Conservation (phyloP, 2,113 vertebrate species). For the Azemiops feae region DNA sequence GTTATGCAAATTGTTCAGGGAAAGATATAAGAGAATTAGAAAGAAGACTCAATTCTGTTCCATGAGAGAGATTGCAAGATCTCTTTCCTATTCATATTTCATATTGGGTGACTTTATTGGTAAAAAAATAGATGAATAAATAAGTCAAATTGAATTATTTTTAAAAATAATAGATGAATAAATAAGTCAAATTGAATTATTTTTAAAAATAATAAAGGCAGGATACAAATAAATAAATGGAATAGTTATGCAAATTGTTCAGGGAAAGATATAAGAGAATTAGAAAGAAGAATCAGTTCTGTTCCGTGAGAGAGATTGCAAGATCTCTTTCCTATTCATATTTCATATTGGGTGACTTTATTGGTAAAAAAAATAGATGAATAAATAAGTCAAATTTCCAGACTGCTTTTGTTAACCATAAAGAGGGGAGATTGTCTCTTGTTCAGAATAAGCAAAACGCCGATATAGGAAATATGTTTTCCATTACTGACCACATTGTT, state of each 20-base stretch:
- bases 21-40: background rate
- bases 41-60: background rate
- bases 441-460: background rate
- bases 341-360: background rate
- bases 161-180: too few relatives aligned
- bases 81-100: background rate
- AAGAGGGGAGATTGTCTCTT: fast-evolving
- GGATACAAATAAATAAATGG: background rate
- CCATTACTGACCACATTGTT: background rate
- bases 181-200: too few relatives aligned
- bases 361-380: background rate
- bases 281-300: background rate
- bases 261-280: background rate
- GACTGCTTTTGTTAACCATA: background rate
- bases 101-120: background rate
- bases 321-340: background rate
- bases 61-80: background rate
- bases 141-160: too few relatives aligned
- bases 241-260: background rate
- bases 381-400: background rate
- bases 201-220: background rate
- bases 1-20: background rate
- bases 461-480: background rate
- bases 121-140: background rate
- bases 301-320: background rate